These are phyloP conservation scores for Hydropsyche betteni DNA, from an alignment of 2,888 invertebrate genomes.

Conservation along the genomic window DNA sequence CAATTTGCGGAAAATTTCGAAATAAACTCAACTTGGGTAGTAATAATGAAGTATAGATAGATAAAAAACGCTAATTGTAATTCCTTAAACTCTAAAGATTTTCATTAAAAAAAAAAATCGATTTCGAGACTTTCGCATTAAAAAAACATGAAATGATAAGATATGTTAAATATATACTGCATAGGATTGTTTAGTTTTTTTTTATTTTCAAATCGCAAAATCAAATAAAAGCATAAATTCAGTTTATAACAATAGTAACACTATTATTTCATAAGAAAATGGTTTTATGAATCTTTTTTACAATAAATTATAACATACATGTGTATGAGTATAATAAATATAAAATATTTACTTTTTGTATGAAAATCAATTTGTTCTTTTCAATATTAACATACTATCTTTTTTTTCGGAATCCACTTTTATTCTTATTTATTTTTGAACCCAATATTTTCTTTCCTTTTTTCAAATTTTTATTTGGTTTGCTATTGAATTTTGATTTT, in stretches of 20 bases:
- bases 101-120: too few species aligned
- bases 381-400: constrained; percentile 15
- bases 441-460: constrained; percentile 4
- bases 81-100: too few species aligned
- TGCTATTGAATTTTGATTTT: not conserved
- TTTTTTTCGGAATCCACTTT: constrained; percentile 43
- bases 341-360: not conserved
- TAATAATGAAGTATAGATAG: too few species aligned
- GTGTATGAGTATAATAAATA: not conserved
- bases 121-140: too few species aligned
- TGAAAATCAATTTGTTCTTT: not conserved
- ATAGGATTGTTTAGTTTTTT: too few species aligned
- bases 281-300: not conserved
- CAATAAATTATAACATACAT: not conserved
- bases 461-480: not conserved
- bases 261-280: too few species aligned
- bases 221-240: not conserved
- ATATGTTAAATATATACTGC: too few species aligned
- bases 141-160: too few species aligned
- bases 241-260: not conserved
- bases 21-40: too few species aligned
- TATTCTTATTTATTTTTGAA: constrained; percentile 40
- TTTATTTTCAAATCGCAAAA: too few species aligned
- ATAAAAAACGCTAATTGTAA: too few species aligned
- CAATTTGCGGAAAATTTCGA: too few species aligned